Conservation (phyloP, 2,888 invertebrate genomes). For the Dysmachus trigonus region DNA sequence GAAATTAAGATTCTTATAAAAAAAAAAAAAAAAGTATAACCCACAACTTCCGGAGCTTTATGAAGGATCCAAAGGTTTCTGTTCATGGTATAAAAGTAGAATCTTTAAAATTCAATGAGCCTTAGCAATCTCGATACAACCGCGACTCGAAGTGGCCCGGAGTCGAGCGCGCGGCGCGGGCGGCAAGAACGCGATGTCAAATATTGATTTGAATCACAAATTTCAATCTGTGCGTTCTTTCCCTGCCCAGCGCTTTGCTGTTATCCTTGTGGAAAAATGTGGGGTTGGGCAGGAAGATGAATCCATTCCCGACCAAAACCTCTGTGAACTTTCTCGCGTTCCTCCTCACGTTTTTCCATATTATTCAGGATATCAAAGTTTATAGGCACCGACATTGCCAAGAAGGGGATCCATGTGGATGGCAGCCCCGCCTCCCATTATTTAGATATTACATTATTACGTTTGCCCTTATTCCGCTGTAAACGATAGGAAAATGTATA, state of each 20-base stretch:
- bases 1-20: background rate
- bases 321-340: background rate
- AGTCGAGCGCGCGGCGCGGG: too few relatives aligned
- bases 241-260: background rate
- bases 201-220: slow-evolving; percentile 41
- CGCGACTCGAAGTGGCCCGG: background rate
- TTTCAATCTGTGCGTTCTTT: slow-evolving; percentile 32
- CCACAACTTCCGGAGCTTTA: background rate
- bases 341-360: background rate
- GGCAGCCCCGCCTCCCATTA: slow-evolving; percentile 5
- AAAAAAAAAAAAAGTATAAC: background rate
- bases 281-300: background rate
- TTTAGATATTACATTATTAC: slow-evolving; percentile 40
- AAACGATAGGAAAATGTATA: slow-evolving; percentile 38
- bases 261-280: slow-evolving; percentile 20
- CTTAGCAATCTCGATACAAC: background rate
- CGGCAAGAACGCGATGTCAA: slow-evolving; percentile 27
- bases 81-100: background rate
- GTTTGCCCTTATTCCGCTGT: slow-evolving; percentile 30
- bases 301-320: background rate
- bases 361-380: slow-evolving; percentile 32
- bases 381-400: slow-evolving; percentile 10
- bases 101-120: slow-evolving; percentile 22
- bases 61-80: background rate
- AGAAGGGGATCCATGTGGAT: slow-evolving; percentile 11